A percentile compares a stretch with the other conserved stretches of the same genome.
phyloP scores from a whole-genome alignment of 2,113 vertebrate species.

The Poeciliopsis prolifica region DNA sequence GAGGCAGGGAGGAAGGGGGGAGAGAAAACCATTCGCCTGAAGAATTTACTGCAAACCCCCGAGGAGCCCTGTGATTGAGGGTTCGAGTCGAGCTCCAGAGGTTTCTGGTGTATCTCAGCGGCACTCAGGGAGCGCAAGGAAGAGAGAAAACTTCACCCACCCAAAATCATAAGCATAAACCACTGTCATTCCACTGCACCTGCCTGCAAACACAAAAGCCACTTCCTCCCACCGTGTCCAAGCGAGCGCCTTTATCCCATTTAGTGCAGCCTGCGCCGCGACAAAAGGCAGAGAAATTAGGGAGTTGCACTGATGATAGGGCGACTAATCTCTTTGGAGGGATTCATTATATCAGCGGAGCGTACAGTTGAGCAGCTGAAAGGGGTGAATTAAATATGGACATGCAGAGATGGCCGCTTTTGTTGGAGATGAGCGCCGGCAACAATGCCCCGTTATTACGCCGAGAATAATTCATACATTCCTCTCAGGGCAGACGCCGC shows the following conservation, averaged over 20 bases:
- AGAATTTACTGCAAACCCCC: conserved; percentile 81
- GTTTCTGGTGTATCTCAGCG: conserved; percentile 76
- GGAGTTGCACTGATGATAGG: conserved; percentile 75
- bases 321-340: conserved; percentile 80
- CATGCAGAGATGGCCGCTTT: conserved; percentile 70
- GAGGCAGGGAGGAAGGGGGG: conserved; percentile 43
- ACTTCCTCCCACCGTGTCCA: conserved; percentile 77
- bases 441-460: conserved; percentile 63
- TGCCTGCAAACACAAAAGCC: conserved; percentile 78
- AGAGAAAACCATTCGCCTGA: conserved; percentile 77
- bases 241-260: conserved; percentile 73
- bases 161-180: conserved; percentile 35
- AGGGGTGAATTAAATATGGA: conserved; percentile 69
- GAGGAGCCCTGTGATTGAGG: conserved; percentile 78
- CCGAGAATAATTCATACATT: conserved; percentile 71
- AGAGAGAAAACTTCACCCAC: conserved; percentile 7
- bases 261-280: conserved; percentile 69
- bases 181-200: conserved; percentile 77
- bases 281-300: conserved; percentile 79
- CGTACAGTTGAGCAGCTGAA: conserved; percentile 76
- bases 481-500: conserved; percentile 64
- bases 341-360: conserved; percentile 72
- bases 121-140: conserved; percentile 44
- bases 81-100: conserved; percentile 76
- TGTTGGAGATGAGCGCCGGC: conserved; percentile 57